These are phyloP conservation scores for Sipha flava DNA, from an alignment of 1,140 invertebrate species.

Conservation along the genomic window DNA sequence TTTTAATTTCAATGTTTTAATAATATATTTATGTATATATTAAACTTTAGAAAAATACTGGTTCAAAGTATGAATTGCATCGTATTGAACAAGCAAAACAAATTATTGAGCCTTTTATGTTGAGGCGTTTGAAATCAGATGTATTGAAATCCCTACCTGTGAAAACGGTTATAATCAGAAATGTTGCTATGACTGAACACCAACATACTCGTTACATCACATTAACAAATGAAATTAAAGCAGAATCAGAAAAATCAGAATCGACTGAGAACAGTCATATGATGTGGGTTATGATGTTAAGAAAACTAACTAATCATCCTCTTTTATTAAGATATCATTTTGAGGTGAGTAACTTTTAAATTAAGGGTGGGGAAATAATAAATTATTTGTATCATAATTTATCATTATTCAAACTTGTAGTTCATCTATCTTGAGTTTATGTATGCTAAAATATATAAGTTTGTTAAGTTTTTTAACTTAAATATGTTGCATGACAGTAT, in stretches of 20 bases:
- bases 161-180: slow-evolving; percentile 63
- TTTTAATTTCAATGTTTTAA: not conserved
- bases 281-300: slow-evolving; percentile 78
- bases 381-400: too few relatives aligned
- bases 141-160: slow-evolving; percentile 73
- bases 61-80: slow-evolving; percentile 72
- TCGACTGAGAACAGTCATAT: slow-evolving; percentile 44
- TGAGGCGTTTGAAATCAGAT: slow-evolving; percentile 78
- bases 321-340: slow-evolving; percentile 72
- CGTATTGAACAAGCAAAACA: slow-evolving; percentile 85
- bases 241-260: slow-evolving; percentile 45
- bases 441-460: too few relatives aligned
- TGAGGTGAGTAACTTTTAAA: slow-evolving; percentile 45
- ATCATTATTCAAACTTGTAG: too few relatives aligned
- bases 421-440: too few relatives aligned
- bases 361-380: too few relatives aligned
- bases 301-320: slow-evolving; percentile 84
- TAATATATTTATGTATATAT: not conserved
- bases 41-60: slow-evolving; percentile 21
- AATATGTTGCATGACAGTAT: too few relatives aligned
- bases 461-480: too few relatives aligned
- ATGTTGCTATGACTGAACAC: slow-evolving; percentile 55
- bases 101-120: slow-evolving; percentile 92
- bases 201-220: slow-evolving; percentile 68
- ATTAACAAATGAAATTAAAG: slow-evolving; percentile 63